Base-by-base conservation (phyloP, 2,888 invertebrate genomes). In the Himalopsyche anomala region DNA sequence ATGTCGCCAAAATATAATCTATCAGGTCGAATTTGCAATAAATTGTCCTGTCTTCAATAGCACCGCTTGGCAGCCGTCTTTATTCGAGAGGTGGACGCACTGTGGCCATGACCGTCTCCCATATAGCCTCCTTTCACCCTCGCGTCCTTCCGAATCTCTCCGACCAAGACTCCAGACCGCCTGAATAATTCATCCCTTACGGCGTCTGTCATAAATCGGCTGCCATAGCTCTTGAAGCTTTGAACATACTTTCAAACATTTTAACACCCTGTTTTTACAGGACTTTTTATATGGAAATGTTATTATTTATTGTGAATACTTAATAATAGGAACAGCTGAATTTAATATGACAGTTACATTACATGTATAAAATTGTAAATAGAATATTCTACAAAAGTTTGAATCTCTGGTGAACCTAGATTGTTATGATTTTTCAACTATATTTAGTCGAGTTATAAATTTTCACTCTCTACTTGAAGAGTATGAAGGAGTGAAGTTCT, bases 121-220 rank as follows among this genome's bases (percentile, higher is more conserved):
- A 62, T 19, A 19, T 19, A 62, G 62, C 62, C 62, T 19, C 19
- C 69, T 19, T 80, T 40, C 62, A 5, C 81, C 81, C 84, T 51
- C 19, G 2, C 40, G 17, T 11, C 55, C 54, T 38, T n/a, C 56
- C 40, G 81, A 81, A 56, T 62, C 81, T 74, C 54, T 36, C 80
- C n/a, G 6, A 51, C 79, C n/a, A 79, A 74, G 86, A 81, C 81
- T 69, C 36, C 74, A 83, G 85, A 81, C 51, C 85, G 45, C 82
- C 79, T 88, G 87, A 88, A 88, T 88, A 87, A 88, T 88, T 88
- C 88, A 88, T 88, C 54, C 81, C 69, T 40, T 19, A 84, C 80
- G 84, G n/a, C 82, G 84, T 85, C 87, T 79, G 85, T 88, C 87
- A 88, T 88, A 88, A 88, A 88, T 88, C 88, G 88, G 82, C 85